Base-by-base conservation (phyloP, 2,797 vertebrate genomes). In the Sebastes miniatus region DNA sequence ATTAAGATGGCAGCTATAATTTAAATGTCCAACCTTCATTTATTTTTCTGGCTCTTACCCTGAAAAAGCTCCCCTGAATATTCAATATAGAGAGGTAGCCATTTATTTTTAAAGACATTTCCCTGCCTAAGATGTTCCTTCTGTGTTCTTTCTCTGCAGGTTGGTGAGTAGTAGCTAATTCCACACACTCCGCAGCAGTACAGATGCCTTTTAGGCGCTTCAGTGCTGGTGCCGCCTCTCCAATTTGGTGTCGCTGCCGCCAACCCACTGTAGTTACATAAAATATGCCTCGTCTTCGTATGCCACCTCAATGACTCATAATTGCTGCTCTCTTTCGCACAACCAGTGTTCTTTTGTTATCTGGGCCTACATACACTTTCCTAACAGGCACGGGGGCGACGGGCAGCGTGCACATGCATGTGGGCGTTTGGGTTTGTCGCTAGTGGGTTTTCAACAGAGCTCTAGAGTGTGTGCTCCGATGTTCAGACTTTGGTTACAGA, bases 281-380 rank as follows among this genome's bases (percentile, higher is more conserved):
- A 95, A 93, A 92, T 85, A 73, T 58, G 85, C 93, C 89, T 93
- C 76, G 76, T 93, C 87, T 91, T 87, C 81, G 79, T 87, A 70
- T 85, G 91, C 89, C 90, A 94, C 89, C 86, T 92, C 89, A 88
- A 68, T 95, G 95, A 95, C 89, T 95, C 94, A 96, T 94, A 94
- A 94, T 92, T 93, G 91, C 91, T 83, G 88, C 90, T 89, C 92
- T 94, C 90, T 83, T 92, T 86, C 81, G 69, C 87, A 79, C 87
- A 84, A 87, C 88, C 88, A 4, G 86, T 20, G 81, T 79, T 88
- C 91, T 81, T 93, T 93, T 93, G 90, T 94, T 91, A 89, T 87
- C 77, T 14, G 57, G 87, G 91, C 91, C 92, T 70, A 92, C 92
- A 62, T 88, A 58, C 75, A 16, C 86, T 79, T 84, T 73, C 70